Base-by-base conservation (phyloP, 2,797 vertebrate genomes). In the Rhinogobio ventralis region DNA sequence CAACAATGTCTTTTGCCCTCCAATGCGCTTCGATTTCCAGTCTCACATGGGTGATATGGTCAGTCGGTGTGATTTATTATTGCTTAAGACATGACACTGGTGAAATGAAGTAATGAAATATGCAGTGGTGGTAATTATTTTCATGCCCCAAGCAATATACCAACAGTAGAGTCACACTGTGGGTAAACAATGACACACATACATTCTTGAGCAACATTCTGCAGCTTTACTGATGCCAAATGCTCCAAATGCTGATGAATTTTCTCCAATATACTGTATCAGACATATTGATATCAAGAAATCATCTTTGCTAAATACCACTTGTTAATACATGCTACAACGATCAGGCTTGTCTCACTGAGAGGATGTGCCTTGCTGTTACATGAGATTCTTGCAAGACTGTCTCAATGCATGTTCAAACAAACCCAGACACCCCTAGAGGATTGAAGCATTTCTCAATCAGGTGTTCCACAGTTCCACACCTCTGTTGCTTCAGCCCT, bases 31-130 rank as follows among this genome's bases (percentile, higher is more conserved):
- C 19, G 98, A 99, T 89, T 99, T 99, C 92, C 98, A 99, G 94
- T 98, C 98, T 0, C 98, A 99, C 86, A 99, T 99, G 98, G 98
- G 98, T 39, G 98, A 99, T 85, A 96, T 93, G 97, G 98, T 99
- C 28, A 86, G 81, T 83, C 23, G 23, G 33, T 73, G 67, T 66
- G 55, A 49, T 30, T n/a, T 84, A 36, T 49, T 30, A 49, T 55
- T 62, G 14, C 5, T 66, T 81, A 49, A 72, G 69, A n/a, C 66
- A 23, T 68, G 49, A 17, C 14, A 46, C 23, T 62, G 30, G 28
- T 78, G 45, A 68, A 79, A 77, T 62, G 0, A 39, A 76, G 74
- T 39, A 51, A 25, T 42, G 36, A 30, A 71, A 82, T 79, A 76
- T 67, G 60, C 28, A 79, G 74, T 71, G 75, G 80, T 75, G 81